Base-by-base conservation (phyloP, 2,113 vertebrate species). In the Spheniscus mendiculus region DNA sequence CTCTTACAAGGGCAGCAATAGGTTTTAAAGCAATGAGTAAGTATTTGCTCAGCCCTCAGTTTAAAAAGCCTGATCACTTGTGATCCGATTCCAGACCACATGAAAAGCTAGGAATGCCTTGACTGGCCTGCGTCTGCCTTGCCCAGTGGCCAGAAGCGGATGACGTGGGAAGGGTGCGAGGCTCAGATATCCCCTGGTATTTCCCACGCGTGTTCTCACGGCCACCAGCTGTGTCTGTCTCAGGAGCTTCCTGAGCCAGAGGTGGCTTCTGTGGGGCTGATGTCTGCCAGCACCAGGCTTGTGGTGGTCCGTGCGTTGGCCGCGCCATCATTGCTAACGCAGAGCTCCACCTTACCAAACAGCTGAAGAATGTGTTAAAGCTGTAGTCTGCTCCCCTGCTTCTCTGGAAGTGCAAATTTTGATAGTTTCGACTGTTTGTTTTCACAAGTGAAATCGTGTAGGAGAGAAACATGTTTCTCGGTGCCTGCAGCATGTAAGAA, bases 281-380 rank as follows among this genome's bases (percentile, higher is more conserved):
- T 8, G 3, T 8, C 55, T 14, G 23, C 14, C 4, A 32, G 81
- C 55, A 15, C n/a, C 30, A 3, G 42, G 49, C 13, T 11, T 5
- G 2, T 16, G 13, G 27, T 44, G 42, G 8, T 32, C 53, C 0
- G 2, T 5, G 45, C 2, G 0, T 5, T 45, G 70, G 5, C 30
- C 52, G 10, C 0, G 1, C 20, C 32, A 0, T 34, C 11, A 0
- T 13, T 38, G 49, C 62, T 15, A 7, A 16, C 0, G 0, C 16
- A 16, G 15, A 26, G 36, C 42, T 83, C 22, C 17, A 4, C 38
- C 56, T 32, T 22, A 3, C 34, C 56, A 5, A 29, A 7, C 15
- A 32, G 34, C 14, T 52, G 15, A 13, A n/a, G 77, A 23, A 38
- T 1, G 21, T 4, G 10, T 19, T 27, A 34, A 6, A 65, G 45